Evolutionary conservation across 2,797 vertebrate genomes (phyloP), one percentile per base, ranked within the genome.

Genomic region (Catamblyrhynchus diadema): DNA sequence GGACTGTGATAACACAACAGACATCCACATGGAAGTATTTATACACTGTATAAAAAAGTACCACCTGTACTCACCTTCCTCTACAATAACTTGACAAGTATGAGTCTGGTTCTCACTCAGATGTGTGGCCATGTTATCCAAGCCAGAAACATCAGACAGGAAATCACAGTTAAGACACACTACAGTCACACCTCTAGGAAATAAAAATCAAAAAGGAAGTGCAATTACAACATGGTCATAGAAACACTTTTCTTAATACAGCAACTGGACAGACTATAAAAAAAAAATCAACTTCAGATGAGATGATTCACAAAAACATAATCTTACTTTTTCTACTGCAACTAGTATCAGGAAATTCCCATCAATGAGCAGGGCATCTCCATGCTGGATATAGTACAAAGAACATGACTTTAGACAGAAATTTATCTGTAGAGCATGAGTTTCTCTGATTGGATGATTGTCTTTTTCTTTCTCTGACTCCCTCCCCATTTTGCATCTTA

Each of bases 151-250:
- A 54, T 98, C 98, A 74, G 98, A 95, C 60, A 98, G 96, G 96
- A 99, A 99, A 96, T 99, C 98, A 97, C 99, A 99, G 98, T 98
- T 98, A 88, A 99, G 98, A 97, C 99, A 99, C 84, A 99, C 98
- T 53, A 99, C 97, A 47, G 98, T 99, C 81, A 98, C 96, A 96
- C 97, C 98, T 97, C 99, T 99, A 69, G n/a, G 73, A 39, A 64
- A 59, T 79, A 90, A 69, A 92, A 78, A 77, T 72, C 35, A 82
- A 13, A 89, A 90, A 81, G 23, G 44, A n/a, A 86, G 61, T 47
- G 47, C 44, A 62, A 90, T 71, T n/a, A 60, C 45, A 72, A 64
- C 21, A 54, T 9, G 14, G 41, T 12, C 37, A 37, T 27, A 32
- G 45, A 87, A 86, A 56, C 2, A 19, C 13, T 47, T 41, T 30